phyloP scores from a whole-genome alignment of 2,113 vertebrate genomes.

The Podarcis cretensis region DNA sequence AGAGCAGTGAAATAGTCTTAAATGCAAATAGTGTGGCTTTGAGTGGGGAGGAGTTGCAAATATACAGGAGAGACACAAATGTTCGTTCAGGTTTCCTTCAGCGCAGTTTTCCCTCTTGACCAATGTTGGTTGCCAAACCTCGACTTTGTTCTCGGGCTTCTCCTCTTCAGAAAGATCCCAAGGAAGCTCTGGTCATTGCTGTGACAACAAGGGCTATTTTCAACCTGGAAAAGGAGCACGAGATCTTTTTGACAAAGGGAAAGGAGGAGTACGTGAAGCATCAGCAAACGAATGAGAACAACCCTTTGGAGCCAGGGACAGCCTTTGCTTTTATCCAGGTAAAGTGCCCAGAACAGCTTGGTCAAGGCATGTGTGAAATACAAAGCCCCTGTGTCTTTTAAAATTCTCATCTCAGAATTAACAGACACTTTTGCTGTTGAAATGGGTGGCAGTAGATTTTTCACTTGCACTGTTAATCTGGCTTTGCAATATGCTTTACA shows the following conservation, averaged over 20 bases:
- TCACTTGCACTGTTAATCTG: neutral
- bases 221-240: slow-evolving; percentile 64
- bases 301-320: slow-evolving; percentile 61
- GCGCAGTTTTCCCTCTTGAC: neutral
- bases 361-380: rapidly evolving
- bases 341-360: neutral
- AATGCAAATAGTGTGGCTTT: neutral
- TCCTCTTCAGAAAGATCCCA: slow-evolving; percentile 74
- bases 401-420: neutral
- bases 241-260: slow-evolving; percentile 66
- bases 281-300: slow-evolving; percentile 56
- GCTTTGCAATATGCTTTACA: neutral
- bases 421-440: neutral
- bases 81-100: neutral
- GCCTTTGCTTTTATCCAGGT: slow-evolving; percentile 76
- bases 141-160: neutral
- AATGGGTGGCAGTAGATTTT: neutral
- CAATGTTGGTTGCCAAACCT: neutral
- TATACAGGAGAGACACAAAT: neutral
- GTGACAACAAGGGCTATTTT: slow-evolving; percentile 78
- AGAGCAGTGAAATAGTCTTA: neutral
- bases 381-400: neutral
- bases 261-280: slow-evolving; percentile 57
- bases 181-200: slow-evolving; percentile 73
- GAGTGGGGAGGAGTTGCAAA: neutral